phyloP scores from a whole-genome alignment of 2,888 invertebrate genomes.

The Eristalis arbustorum region DNA sequence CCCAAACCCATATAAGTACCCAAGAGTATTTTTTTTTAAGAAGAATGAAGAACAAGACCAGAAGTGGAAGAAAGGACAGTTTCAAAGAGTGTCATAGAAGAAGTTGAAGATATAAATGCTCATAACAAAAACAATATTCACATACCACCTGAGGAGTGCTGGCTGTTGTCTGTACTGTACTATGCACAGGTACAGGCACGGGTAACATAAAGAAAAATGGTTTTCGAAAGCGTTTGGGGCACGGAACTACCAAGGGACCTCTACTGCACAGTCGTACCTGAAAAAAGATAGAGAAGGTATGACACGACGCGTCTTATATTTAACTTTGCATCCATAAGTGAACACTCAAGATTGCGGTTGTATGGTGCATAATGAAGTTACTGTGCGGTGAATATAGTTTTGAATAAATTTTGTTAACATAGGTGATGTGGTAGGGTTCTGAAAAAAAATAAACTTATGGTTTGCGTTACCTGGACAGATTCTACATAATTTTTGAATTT shows the following conservation, averaged over 20 bases:
- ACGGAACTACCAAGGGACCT: conserved; percentile 62
- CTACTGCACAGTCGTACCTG: conserved; percentile 62
- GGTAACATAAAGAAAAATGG: conserved; percentile 61
- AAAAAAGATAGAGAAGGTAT: conserved; percentile 34
- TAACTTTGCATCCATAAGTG: not conserved
- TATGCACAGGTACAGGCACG: conserved; percentile 41
- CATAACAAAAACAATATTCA: conserved; percentile 22
- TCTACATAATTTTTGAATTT: too few relatives aligned
- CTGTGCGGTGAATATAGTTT: not conserved
- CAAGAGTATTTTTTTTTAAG: not conserved
- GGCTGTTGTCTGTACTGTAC: conserved; percentile 42
- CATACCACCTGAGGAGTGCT: conserved; percentile 55
- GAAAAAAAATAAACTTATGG: not conserved
- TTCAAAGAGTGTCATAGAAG: conserved; percentile 7
- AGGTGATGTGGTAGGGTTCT: not conserved
- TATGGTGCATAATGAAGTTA: not conserved
- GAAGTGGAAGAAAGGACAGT: not conserved
- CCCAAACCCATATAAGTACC: not conserved
- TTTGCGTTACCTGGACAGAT: too few relatives aligned
- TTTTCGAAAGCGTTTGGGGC: conserved; percentile 51
- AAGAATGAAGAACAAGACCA: not conserved
- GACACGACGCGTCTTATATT: conserved; percentile 9
- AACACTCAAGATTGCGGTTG: not conserved
- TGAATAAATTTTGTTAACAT: not conserved
- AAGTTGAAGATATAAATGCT: conserved; percentile 8